These are phyloP conservation scores for Mesocentrotus franciscanus DNA, from an alignment of 53 echinoderm and acorn worm species.

Conservation along the genomic window DNA sequence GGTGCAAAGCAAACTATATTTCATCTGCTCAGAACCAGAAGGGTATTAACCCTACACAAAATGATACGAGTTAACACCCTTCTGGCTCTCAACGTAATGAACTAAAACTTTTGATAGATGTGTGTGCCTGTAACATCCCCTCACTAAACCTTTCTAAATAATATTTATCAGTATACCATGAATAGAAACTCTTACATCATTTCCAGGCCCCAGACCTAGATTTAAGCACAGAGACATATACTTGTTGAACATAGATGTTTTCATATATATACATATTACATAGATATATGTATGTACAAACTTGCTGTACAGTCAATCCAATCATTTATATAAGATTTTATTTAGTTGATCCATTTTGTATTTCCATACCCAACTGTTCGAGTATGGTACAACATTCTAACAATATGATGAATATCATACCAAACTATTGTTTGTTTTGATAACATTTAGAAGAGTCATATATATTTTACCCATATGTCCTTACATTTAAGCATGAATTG, in stretches of 20 bases:
- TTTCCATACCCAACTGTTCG: neutral
- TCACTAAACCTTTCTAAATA: neutral
- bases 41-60: too few relatives aligned
- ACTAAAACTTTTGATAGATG: too few relatives aligned
- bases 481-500: constrained; percentile 2
- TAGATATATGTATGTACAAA: constrained; percentile 60
- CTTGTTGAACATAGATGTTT: neutral
- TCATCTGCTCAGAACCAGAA: neutral
- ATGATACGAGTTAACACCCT: too few relatives aligned
- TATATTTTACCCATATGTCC: neutral
- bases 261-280: constrained; percentile 54
- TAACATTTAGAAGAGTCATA: neutral
- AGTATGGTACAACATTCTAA: neutral
- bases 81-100: too few relatives aligned
- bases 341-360: neutral
- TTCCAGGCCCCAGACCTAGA: neutral
- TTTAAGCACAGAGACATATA: neutral
- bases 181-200: neutral
- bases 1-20: neutral
- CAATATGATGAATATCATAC: neutral
- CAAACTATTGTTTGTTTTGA: neutral
- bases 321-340: constrained; percentile 24
- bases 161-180: neutral
- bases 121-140: neutral
- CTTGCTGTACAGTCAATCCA: constrained; percentile 5